A percentile compares a stretch with the other conserved stretches of the same genome.
Conservation (phyloP, 2,888 invertebrate genomes). For the Lasioglossum oenotherae region DNA sequence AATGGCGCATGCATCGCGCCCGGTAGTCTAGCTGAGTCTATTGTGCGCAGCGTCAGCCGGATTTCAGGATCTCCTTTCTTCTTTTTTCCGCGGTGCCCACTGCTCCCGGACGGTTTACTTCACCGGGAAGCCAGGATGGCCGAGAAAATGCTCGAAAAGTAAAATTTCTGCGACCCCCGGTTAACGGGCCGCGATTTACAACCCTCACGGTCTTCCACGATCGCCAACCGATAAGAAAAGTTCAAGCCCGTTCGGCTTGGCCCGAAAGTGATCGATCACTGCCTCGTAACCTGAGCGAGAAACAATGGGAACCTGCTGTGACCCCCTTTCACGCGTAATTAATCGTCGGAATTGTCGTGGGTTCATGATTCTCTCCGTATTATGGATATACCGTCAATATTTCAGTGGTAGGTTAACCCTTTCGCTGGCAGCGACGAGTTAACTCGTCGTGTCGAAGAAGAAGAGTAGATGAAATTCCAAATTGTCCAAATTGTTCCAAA, state of each 20-base stretch:
- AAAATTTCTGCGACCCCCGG: not conserved
- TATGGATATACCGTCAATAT: not conserved
- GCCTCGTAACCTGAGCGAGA: constrained; percentile 18
- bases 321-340: not conserved
- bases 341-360: not conserved
- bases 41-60: constrained; percentile 12
- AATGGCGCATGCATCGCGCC: constrained; percentile 37
- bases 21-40: not conserved
- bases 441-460: not conserved
- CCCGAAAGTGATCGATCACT: constrained; percentile 46
- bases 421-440: not conserved
- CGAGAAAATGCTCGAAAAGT: not conserved
- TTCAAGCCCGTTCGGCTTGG: constrained; percentile 14
- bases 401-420: not conserved
- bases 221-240: constrained; percentile 46
- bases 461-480: too few species aligned
- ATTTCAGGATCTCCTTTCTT: not conserved
- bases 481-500: too few species aligned
- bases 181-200: constrained; percentile 32
- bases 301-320: constrained; percentile 33
- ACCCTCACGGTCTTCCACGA: constrained; percentile 20
- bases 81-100: not conserved
- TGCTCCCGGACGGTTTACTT: constrained; percentile 11
- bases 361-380: not conserved
- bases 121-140: too few species aligned